Evolutionary conservation across 2,888 invertebrate species (phyloP).

Genomic region (Acrobasis repandana): DNA sequence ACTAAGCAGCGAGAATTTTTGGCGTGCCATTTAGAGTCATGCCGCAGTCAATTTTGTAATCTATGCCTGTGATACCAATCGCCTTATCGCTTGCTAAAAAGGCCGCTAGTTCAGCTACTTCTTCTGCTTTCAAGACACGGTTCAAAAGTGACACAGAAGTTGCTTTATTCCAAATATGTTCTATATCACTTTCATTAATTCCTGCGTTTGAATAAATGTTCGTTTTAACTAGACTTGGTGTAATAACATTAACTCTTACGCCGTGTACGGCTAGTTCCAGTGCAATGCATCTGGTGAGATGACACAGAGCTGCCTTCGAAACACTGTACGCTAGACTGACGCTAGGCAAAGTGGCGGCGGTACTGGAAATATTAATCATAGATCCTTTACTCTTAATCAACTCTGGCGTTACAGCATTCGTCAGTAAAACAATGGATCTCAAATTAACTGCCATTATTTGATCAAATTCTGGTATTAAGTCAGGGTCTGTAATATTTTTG

Average conservation of each 20-base stretch:
- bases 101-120: constrained; percentile 45
- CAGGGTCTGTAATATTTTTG: constrained; percentile 36
- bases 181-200: constrained; percentile 31
- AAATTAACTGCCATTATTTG: constrained; percentile 44
- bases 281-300: constrained; percentile 88
- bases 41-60: constrained; percentile 41
- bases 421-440: constrained; percentile 44
- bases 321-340: constrained; percentile 77
- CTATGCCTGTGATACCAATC: constrained; percentile 48
- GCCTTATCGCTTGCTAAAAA: constrained; percentile 54
- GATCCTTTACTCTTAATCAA: constrained; percentile 46
- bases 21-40: constrained; percentile 11
- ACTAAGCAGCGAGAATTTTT: constrained; percentile 11
- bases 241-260: constrained; percentile 87
- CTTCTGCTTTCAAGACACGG: constrained; percentile 39
- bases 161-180: constrained; percentile 29
- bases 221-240: constrained; percentile 86
- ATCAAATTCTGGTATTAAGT: constrained; percentile 44
- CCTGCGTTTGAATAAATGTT: constrained; percentile 39
- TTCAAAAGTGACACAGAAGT: constrained; percentile 32
- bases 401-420: constrained; percentile 37
- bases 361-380: constrained; percentile 51
- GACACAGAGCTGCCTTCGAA: constrained; percentile 88
- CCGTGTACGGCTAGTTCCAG: constrained; percentile 82
- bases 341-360: constrained; percentile 25